Evolutionary conservation across 2,888 invertebrate genomes (phyloP), one percentile per base, ranked within the genome.

Genomic region (Podotricha telesiphe): DNA sequence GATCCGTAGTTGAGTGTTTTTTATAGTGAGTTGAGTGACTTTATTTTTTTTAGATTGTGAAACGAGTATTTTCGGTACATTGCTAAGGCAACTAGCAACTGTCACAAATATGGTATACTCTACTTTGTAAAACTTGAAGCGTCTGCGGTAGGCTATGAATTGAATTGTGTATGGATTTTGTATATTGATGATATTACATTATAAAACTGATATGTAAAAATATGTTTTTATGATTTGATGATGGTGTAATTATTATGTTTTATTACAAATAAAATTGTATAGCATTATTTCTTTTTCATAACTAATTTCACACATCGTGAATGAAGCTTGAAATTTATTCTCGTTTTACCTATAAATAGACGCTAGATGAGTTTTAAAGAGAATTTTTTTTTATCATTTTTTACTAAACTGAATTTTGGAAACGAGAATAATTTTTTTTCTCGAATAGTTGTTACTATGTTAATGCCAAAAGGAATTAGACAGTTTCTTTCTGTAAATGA

Each of bases 391-490:
- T 45, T 11, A 22, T 22, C 11, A 50, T n/a, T 45, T 22, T 45
- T 59, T 58, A 45, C 0, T 13, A 5, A 45, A 59, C 6, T 28
- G 11, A 28, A 45, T 45, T n/a, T 42, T 22, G 17, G 17, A 59
- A n/a, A 28, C 11, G 45, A 28, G 22, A 17, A 45, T 28, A 8
- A 2, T 28, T 22, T 11, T 28, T 28, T 59, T 22, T 45, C n/a
- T 73, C 69, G 72, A 75, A 74, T 76, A 73, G 72, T 77, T 77
- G 75, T 81, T 78, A 80, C 82, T 84, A 87, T 87, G 84, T 78
- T 81, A 85, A 88, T 87, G 87, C 88, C 88, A 88, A 75, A 75
- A 70, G 63, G 67, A 59, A 48, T 67, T 65, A 67, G 73, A 71
- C 64, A 69, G 65, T 70, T 72, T 62, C 65, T 69, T 71, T 69